Conservation (phyloP, 2,888 invertebrate genomes). For the Empis livida region DNA sequence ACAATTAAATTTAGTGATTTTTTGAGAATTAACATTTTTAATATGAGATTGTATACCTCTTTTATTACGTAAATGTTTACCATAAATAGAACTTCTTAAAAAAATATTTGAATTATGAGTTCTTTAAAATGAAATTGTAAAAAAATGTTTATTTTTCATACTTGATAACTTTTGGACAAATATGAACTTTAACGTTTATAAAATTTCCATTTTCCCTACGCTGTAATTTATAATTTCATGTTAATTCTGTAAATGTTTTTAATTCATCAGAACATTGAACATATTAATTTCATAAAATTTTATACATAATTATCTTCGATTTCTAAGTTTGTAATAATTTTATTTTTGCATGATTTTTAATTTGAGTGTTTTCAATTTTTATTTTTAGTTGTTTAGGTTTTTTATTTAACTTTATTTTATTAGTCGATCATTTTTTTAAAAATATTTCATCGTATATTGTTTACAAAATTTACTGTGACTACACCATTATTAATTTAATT, state of each 20-base stretch:
- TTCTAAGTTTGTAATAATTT: neutral
- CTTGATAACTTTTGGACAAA: slow-evolving; percentile 33
- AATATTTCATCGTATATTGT: too few species aligned
- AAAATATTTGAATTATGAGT: neutral
- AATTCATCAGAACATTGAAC: slow-evolving; percentile 24
- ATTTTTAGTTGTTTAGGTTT: neutral
- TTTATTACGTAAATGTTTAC: neutral
- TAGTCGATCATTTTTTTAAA: too few species aligned
- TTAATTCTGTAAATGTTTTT: slow-evolving; percentile 24
- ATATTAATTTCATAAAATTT: slow-evolving; percentile 26
- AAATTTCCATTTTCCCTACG: slow-evolving; percentile 30
- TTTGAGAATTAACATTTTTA: neutral
- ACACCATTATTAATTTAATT: too few species aligned
- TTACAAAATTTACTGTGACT: too few species aligned
- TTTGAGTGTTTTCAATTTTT: neutral
- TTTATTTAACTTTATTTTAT: too few species aligned
- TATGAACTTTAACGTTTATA: slow-evolving; percentile 27
- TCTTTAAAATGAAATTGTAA: too few species aligned
- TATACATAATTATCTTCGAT: slow-evolving; percentile 12
- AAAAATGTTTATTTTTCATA: slow-evolving; percentile 14
- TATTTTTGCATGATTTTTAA: neutral
- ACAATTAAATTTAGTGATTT: neutral
- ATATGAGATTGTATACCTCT: neutral
- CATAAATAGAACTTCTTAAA: neutral
- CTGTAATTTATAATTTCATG: slow-evolving; percentile 23